phyloP scores from a whole-genome alignment of 2,888 invertebrate genomes.

The Eurois occulta region DNA sequence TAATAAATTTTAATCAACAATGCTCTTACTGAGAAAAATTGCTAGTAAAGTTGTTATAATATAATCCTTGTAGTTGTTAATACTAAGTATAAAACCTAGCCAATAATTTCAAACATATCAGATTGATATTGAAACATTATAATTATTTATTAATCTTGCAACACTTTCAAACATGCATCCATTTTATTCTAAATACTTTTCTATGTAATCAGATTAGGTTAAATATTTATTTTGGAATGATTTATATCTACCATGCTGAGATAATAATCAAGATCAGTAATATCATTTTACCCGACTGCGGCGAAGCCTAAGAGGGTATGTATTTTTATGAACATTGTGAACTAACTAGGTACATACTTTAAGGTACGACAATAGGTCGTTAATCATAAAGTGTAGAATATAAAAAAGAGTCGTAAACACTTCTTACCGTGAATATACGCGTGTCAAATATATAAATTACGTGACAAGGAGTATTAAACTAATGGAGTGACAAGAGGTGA shows the following conservation, averaged over 20 bases:
- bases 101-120: constrained; percentile 22
- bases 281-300: constrained; percentile 20
- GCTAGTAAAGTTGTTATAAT: neutral
- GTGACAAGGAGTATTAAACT: constrained; percentile 28
- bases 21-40: neutral
- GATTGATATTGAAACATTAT: constrained; percentile 36
- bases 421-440: constrained; percentile 33
- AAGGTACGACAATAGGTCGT: constrained; percentile 22
- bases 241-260: constrained; percentile 17
- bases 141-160: constrained; percentile 20
- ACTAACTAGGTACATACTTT: constrained; percentile 34
- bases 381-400: constrained; percentile 23
- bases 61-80: constrained; percentile 20
- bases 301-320: neutral
- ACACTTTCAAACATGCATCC: constrained; percentile 35
- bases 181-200: constrained; percentile 16
- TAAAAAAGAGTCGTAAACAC: constrained; percentile 25
- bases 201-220: constrained; percentile 7
- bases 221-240: constrained; percentile 47
- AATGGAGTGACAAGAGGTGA: constrained; percentile 23
- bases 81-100: constrained; percentile 20
- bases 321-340: constrained; percentile 21
- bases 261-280: constrained; percentile 9
- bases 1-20: neutral
- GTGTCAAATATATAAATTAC: constrained; percentile 43